Evolutionary conservation across 2,888 invertebrate species (phyloP).

Genomic region (Drosophila basisetae): DNA sequence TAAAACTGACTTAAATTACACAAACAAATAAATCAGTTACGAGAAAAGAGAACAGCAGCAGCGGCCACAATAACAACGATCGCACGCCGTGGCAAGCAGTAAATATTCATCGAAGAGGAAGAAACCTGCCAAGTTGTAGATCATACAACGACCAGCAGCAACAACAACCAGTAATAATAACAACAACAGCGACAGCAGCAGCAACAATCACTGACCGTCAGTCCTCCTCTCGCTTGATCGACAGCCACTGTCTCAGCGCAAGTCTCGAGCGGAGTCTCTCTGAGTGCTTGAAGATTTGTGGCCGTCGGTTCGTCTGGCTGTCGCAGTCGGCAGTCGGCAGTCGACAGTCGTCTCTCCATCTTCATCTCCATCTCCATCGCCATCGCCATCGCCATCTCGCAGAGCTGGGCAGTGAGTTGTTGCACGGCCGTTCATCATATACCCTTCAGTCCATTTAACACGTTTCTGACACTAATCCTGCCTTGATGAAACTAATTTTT

Average conservation of each 20-base stretch:
- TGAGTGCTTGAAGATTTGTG: conserved; percentile 54
- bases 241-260: conserved; percentile 42
- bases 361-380: conserved; percentile 8
- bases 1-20: conserved; percentile 71
- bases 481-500: conserved; percentile 86
- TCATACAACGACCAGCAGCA: conserved; percentile 28
- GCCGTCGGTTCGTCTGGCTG: conserved; percentile 15
- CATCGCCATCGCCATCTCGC: neutral
- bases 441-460: conserved; percentile 86
- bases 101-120: conserved; percentile 47
- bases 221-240: conserved; percentile 44
- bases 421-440: conserved; percentile 83
- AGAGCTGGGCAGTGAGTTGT: conserved; percentile 42
- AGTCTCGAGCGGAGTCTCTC: conserved; percentile 29
- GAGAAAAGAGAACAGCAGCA: conserved; percentile 40
- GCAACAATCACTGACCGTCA: conserved; percentile 15
- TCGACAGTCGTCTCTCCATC: conserved; percentile 10
- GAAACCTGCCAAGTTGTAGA: conserved; percentile 58
- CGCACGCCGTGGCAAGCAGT: conserved; percentile 27
- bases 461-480: conserved; percentile 86
- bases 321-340: conserved; percentile 5
- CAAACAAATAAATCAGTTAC: conserved; percentile 72
- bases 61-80: conserved; percentile 8
- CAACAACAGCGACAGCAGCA: conserved; percentile 9
- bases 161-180: conserved; percentile 12